phyloP scores from a whole-genome alignment of 1,140 invertebrate genomes.

The Microvelia longipes region DNA sequence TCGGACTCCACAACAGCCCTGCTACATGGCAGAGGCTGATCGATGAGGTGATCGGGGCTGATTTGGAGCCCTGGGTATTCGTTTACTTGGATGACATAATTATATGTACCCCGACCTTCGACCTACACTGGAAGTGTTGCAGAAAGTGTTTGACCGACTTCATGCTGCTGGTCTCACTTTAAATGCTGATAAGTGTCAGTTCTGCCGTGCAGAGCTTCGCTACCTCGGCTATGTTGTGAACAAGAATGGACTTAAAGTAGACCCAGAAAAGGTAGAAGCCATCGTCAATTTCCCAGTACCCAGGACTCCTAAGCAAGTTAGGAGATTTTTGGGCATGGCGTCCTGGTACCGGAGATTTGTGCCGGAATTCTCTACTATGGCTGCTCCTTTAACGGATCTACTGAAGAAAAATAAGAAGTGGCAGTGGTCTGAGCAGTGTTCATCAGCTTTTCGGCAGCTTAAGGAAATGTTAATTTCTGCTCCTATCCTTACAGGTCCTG shows the following conservation, averaged over 20 bases:
- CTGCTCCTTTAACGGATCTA: constrained; percentile 23
- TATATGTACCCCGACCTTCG: constrained; percentile 14
- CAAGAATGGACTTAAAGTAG: constrained; percentile 1
- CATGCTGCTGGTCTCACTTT: constrained; percentile 21
- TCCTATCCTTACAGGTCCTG: too few species aligned
- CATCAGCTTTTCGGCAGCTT: background rate
- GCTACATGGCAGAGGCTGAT: constrained; percentile 23
- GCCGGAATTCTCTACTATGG: constrained; percentile 28
- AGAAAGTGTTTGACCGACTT: constrained; percentile 18
- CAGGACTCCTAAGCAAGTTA: constrained; percentile 27
- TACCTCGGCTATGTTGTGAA: constrained; percentile 12
- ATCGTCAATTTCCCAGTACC: constrained; percentile 24
- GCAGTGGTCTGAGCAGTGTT: background rate
- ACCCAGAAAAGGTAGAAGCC: constrained; percentile 6
- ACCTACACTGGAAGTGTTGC: constrained; percentile 22
- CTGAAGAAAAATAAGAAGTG: background rate
- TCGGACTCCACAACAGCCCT: constrained; percentile 27
- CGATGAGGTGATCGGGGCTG: constrained; percentile 17
- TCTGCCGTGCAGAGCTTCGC: constrained; percentile 5
- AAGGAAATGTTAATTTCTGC: too few species aligned
- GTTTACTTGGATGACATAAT: constrained; percentile 26
- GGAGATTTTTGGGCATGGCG: constrained; percentile 32
- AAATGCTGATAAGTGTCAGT: constrained; percentile 24
- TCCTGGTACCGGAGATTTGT: constrained; percentile 32
- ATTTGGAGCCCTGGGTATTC: constrained; percentile 3